Base-by-base conservation (phyloP, 1,140 invertebrate species). In the Cylas formicarius region DNA sequence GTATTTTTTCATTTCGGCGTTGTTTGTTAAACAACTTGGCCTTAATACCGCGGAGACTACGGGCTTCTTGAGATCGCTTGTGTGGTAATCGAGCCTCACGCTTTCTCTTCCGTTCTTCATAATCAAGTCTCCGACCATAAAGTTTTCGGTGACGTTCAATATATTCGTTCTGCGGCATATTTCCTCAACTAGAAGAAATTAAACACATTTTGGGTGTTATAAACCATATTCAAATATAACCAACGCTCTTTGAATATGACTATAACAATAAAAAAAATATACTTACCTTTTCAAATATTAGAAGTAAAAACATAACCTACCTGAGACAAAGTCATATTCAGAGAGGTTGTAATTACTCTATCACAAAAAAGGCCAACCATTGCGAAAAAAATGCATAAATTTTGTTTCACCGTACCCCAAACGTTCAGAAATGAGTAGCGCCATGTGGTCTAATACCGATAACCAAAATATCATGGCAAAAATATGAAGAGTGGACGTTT, bases 131-230 rank as follows among this genome's bases (percentile, higher is more conserved):
- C 47, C 89, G 77, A 58, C 97, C 97, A 74, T 97, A 84, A 2
- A 97, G 77, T 67, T 99, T 99, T 57, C 86, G 81, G 67, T 95
- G 90, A 35, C 96, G 78, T 58, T 99, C 97, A 70, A 99, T 99
- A 70, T 99, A 94, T 68, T 99, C 96, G 81, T 99, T 99, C 73
- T 99, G 97, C 57, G 97, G 96, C 97, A 96, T 96, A 58, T 61
- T 83, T 11, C 21, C 13, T 19, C 45, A 49, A 35, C 4, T 48
- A 52, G 9, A 35, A 43, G 26, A 41, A 48, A 10, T 39, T 48
- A 26, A 42, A 33, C 22, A 44, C 26, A 44, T 44, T 42, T 44
- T 35, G 13, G 40, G 34, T 28, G 21, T 24, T 9, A 8, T 22
- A 26, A 42, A 41, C 29, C 35, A 56, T 46, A 45, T 48, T 43